Evolutionary conservation across 2,113 vertebrate species (phyloP).

Genomic region (Oreochromis niloticus): DNA sequence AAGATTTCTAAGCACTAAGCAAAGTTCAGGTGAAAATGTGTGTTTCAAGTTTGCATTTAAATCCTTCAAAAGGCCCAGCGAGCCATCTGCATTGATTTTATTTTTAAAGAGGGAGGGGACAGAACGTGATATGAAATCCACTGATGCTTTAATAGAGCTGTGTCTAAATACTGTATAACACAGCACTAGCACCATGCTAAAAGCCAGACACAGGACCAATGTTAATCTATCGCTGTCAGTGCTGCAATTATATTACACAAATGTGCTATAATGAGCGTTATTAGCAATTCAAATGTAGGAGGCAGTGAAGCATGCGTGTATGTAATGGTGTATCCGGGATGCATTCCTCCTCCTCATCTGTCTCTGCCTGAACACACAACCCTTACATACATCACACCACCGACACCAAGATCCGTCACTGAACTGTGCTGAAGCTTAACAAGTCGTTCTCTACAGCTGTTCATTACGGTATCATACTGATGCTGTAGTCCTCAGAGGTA

Average conservation of each 20-base stretch:
- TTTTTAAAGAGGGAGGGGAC: background rate
- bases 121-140: no score
- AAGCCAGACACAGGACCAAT: background rate
- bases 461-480: background rate
- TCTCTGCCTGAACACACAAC: background rate
- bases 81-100: background rate
- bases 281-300: background rate
- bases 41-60: background rate
- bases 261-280: background rate
- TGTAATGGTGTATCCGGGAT: background rate
- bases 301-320: background rate
- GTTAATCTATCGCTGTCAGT: background rate
- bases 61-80: background rate
- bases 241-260: background rate
- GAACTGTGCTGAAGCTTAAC: background rate
- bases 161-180: background rate
- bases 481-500: background rate
- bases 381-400: background rate
- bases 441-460: background rate
- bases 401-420: background rate
- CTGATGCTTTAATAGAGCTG: background rate
- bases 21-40: background rate
- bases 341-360: background rate
- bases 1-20: background rate
- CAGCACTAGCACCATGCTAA: background rate